A percentile compares a stretch with the other conserved stretches of the same genome.
Evolutionary conservation across 2,113 vertebrate genomes (phyloP).

Genomic region (Pedionomus torquatus): DNA sequence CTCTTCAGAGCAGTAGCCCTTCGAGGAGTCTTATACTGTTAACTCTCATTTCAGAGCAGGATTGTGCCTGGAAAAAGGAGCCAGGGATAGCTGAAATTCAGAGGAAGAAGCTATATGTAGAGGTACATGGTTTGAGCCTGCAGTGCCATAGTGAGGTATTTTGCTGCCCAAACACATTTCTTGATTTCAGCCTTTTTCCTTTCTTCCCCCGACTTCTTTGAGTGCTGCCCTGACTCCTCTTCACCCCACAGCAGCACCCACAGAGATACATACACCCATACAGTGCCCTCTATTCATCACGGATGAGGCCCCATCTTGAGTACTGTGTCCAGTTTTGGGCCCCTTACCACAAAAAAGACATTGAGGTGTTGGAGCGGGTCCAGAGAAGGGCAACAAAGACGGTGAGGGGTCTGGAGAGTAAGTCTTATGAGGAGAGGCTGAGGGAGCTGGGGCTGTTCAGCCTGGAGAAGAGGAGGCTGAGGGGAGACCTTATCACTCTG

Average conservation of each 20-base stretch:
- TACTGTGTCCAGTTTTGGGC: no score
- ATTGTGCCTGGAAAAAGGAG: background rate
- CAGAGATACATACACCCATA: background rate
- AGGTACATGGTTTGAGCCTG: background rate
- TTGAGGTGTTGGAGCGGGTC: no score
- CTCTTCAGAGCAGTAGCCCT: background rate
- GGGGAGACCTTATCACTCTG: no score
- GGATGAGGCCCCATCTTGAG: no score
- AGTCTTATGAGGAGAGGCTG: no score
- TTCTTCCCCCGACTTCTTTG: background rate
- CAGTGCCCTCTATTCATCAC: no score
- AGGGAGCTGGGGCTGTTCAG: no score
- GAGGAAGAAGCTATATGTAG: accelerated
- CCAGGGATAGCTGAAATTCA: background rate
- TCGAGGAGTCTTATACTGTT: background rate
- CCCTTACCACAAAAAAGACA: no score
- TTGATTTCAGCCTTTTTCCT: background rate
- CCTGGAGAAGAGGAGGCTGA: no score
- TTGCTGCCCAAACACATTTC: background rate
- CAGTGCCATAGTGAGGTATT: background rate
- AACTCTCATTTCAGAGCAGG: background rate
- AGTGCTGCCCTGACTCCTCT: background rate
- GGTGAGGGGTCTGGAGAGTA: no score
- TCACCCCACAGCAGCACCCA: background rate
- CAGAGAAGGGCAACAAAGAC: no score